phyloP scores from a whole-genome alignment of 2,888 invertebrate genomes.

The Petrolisthes cinctipes region DNA sequence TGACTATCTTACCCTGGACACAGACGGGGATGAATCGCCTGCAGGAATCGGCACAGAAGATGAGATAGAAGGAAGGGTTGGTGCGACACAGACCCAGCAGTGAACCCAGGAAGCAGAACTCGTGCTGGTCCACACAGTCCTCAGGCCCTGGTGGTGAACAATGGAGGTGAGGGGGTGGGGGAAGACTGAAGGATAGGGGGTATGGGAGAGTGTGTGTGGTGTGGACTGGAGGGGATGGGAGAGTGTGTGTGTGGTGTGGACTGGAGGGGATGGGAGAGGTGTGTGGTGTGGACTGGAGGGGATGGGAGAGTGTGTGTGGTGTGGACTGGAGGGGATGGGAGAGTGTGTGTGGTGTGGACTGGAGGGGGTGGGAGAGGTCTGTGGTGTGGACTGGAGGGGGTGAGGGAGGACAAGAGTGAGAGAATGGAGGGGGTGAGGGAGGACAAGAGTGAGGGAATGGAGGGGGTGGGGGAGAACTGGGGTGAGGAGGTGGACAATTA shows the following conservation, averaged over 20 bases:
- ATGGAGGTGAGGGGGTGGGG: background rate
- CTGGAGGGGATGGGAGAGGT: no score
- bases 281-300: no score
- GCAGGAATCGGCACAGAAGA: slow-evolving; percentile 50
- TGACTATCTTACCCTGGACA: background rate
- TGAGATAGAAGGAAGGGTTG: slow-evolving; percentile 48
- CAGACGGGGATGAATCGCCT: slow-evolving; percentile 40
- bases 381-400: no score
- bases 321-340: no score
- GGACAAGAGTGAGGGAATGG: background rate
- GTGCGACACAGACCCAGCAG: slow-evolving; percentile 35
- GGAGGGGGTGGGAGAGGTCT: background rate
- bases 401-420: no score
- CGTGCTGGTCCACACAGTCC: slow-evolving; percentile 43
- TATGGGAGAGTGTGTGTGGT: background rate
- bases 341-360: background rate
- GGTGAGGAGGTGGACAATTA: background rate
- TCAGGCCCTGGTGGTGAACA: slow-evolving; percentile 6
- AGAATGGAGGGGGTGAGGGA: background rate
- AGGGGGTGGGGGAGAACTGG: background rate
- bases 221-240: background rate
- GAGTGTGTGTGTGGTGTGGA: no score
- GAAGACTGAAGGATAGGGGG: background rate
- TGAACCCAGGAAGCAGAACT: slow-evolving; percentile 37
- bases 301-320: no score